phyloP scores from a whole-genome alignment of 1,140 invertebrate species.

The Dryas iulia region DNA sequence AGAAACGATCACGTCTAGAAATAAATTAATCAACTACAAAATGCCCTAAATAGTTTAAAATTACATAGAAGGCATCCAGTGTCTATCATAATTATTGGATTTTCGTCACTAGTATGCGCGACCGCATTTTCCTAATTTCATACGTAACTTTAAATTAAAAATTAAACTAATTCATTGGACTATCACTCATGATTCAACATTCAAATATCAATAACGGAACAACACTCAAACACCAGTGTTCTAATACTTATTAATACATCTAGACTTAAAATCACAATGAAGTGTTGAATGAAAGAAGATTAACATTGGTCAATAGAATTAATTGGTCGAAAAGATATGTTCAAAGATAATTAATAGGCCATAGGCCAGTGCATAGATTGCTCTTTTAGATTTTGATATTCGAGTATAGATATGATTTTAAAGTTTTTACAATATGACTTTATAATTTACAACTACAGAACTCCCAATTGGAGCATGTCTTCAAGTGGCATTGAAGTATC shows the following conservation, averaged over 20 bases:
- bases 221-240: conserved; percentile 72
- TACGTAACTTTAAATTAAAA: conserved; percentile 77
- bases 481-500: conserved; percentile 58
- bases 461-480: conserved; percentile 55
- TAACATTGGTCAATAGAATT: conserved; percentile 68
- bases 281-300: conserved; percentile 69
- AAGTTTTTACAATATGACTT: conserved; percentile 39
- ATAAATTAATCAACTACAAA: conserved; percentile 75
- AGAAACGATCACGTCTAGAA: conserved; percentile 69
- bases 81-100: conserved; percentile 79
- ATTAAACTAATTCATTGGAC: conserved; percentile 78
- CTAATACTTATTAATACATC: conserved; percentile 80
- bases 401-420: conserved; percentile 62
- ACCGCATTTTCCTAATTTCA: conserved; percentile 79
- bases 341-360: conserved; percentile 49
- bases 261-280: conserved; percentile 75
- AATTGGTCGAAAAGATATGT: conserved; percentile 79
- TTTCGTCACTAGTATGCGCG: conserved; percentile 80
- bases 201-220: conserved; percentile 65
- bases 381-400: conserved; percentile 58
- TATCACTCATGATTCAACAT: conserved; percentile 73
- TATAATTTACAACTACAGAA: conserved; percentile 59
- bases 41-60: conserved; percentile 75
- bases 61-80: conserved; percentile 76
- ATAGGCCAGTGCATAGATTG: conserved; percentile 50